phyloP scores from a whole-genome alignment of 2,888 invertebrate genomes.

The Pilophorus perplexus region DNA sequence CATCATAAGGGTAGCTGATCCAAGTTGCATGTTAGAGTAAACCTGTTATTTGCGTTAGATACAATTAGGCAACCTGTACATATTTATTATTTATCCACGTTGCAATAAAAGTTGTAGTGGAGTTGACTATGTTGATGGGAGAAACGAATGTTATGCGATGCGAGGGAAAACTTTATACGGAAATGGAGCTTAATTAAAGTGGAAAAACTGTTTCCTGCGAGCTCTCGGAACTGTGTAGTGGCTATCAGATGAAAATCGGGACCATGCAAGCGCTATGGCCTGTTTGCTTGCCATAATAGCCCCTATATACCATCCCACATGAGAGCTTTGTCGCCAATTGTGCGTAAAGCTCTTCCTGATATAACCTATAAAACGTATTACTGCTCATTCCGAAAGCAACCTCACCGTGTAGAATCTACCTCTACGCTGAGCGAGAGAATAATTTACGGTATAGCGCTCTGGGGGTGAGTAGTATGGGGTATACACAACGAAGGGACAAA shows the following conservation, averaged over 20 bases:
- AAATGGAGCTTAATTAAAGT: neutral
- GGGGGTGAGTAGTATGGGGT: neutral
- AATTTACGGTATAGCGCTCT: neutral
- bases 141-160: too few species aligned
- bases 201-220: neutral
- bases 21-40: too few species aligned
- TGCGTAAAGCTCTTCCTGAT: neutral
- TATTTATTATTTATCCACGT: too few species aligned
- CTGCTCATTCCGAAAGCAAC: neutral
- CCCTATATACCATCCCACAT: neutral
- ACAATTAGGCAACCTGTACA: too few species aligned
- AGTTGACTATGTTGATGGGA: too few species aligned
- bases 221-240: neutral
- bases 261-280: neutral
- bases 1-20: too few species aligned
- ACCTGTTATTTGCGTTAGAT: too few species aligned
- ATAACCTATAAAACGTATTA: constrained; percentile 5
- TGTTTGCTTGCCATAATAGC: neutral
- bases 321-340: neutral
- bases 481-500: neutral
- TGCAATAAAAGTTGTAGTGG: too few species aligned
- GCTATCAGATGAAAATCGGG: neutral
- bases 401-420: neutral
- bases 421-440: neutral
- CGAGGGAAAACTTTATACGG: too few species aligned